A percentile compares a stretch with the other conserved stretches of the same genome.
Conservation (phyloP, 2,797 vertebrate species). For the Rhinoraja longicauda region DNA sequence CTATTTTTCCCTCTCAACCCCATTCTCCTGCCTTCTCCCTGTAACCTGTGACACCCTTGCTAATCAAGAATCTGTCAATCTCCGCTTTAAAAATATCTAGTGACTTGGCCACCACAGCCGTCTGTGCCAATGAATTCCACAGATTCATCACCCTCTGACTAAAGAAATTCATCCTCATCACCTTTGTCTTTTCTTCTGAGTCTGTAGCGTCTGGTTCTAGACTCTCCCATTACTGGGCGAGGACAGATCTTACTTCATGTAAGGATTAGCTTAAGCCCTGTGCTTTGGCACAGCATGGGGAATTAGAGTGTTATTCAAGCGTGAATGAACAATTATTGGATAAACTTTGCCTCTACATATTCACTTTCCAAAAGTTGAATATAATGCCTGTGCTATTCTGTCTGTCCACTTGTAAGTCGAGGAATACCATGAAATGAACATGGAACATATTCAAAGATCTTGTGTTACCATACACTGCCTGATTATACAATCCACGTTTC, state of each 20-base stretch:
- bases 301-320: neutral
- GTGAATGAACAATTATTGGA: neutral
- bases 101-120: too few species aligned
- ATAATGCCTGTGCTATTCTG: neutral
- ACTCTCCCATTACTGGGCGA: too few species aligned
- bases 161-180: too few species aligned
- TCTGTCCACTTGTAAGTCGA: neutral
- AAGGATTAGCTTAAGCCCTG: neutral
- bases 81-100: too few species aligned
- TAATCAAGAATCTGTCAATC: too few species aligned
- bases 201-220: too few species aligned
- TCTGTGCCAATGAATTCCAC: too few species aligned
- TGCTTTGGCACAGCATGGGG: neutral
- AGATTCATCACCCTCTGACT: too few species aligned
- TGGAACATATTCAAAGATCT: neutral
- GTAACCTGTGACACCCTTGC: too few species aligned
- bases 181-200: too few species aligned
- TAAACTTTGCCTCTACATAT: neutral
- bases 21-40: too few species aligned
- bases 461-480: neutral
- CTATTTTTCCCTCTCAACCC: too few species aligned
- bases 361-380: neutral
- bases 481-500: neutral
- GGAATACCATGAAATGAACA: neutral
- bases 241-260: neutral